These are phyloP conservation scores for Muscicapa striata DNA, from an alignment of 2,797 vertebrate genomes.

Conservation along the genomic window DNA sequence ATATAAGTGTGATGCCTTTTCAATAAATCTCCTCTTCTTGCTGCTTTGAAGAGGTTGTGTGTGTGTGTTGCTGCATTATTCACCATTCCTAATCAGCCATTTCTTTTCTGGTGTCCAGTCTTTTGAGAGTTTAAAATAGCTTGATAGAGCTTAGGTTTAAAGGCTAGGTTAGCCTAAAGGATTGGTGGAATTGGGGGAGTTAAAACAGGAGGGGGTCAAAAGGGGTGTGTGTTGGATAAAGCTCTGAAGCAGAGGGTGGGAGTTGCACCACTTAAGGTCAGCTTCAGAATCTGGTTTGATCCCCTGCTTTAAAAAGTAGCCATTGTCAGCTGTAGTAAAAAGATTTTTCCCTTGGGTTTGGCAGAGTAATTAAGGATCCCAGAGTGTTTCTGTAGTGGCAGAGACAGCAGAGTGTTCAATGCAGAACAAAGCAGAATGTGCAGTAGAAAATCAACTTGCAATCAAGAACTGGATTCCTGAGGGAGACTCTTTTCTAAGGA, in stretches of 20 bases:
- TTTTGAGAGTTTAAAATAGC: background rate
- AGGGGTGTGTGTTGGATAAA: background rate
- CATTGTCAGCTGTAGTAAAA: background rate
- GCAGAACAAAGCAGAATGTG: background rate
- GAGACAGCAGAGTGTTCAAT: background rate
- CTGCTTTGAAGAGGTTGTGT: too few relatives aligned
- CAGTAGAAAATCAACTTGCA: background rate
- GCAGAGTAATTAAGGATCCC: background rate
- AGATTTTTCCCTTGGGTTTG: background rate
- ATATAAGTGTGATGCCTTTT: too few relatives aligned
- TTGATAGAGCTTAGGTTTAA: background rate
- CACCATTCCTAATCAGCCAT: accelerated
- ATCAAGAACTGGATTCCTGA: background rate
- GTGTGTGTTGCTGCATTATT: too few relatives aligned
- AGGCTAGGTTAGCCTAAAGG: background rate
- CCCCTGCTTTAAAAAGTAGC: background rate
- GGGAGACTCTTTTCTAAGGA: background rate
- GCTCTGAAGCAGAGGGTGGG: background rate
- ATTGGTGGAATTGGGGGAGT: background rate
- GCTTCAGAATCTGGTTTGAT: background rate
- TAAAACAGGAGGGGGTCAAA: background rate
- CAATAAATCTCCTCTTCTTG: too few relatives aligned
- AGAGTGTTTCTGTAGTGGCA: background rate
- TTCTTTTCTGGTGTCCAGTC: background rate
- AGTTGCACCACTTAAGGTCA: background rate